A percentile compares a stretch with the other conserved stretches of the same genome.
Evolutionary conservation across 92 coral and sea anemone genomes (phyloP).

Genomic region (Metridium senile): DNA sequence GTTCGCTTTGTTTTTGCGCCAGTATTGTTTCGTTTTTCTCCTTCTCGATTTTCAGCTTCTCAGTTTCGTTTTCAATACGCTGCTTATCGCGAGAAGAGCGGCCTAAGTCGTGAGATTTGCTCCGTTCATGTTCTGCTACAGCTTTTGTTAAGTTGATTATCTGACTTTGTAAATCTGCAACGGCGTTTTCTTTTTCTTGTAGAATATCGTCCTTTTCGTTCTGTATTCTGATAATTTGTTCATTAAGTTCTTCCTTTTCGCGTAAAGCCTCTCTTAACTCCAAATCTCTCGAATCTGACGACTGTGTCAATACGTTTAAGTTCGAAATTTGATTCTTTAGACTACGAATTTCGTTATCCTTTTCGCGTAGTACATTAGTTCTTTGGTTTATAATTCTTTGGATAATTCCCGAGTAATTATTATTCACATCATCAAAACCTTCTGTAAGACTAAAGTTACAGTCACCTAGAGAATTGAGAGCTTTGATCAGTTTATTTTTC

Average conservation of each 20-base stretch:
- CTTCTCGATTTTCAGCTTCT: slow-evolving; percentile 48
- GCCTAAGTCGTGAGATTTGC: slow-evolving; percentile 49
- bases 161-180: slow-evolving; percentile 81
- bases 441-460: slow-evolving; percentile 40
- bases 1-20: slow-evolving; percentile 50
- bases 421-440: slow-evolving; percentile 58
- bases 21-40: slow-evolving; percentile 40
- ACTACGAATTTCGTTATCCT: slow-evolving; percentile 79
- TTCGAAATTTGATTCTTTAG: slow-evolving; percentile 78
- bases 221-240: slow-evolving; percentile 48
- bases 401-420: slow-evolving; percentile 73
- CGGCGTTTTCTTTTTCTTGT: slow-evolving; percentile 66
- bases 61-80: slow-evolving; percentile 59
- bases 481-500: slow-evolving; percentile 64
- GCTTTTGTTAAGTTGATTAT: slow-evolving; percentile 63
- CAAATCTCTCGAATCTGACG: slow-evolving; percentile 46
- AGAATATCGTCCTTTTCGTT: slow-evolving; percentile 72
- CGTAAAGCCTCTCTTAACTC: slow-evolving; percentile 67
- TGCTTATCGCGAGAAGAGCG: slow-evolving; percentile 52
- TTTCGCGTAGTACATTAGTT: slow-evolving; percentile 62
- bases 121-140: slow-evolving; percentile 73
- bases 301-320: slow-evolving; percentile 59
- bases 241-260: slow-evolving; percentile 76
- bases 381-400: slow-evolving; percentile 67
- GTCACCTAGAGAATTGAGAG: slow-evolving; percentile 48